Conservation (phyloP, 2,888 invertebrate species). For the Nomada hirtipes region DNA sequence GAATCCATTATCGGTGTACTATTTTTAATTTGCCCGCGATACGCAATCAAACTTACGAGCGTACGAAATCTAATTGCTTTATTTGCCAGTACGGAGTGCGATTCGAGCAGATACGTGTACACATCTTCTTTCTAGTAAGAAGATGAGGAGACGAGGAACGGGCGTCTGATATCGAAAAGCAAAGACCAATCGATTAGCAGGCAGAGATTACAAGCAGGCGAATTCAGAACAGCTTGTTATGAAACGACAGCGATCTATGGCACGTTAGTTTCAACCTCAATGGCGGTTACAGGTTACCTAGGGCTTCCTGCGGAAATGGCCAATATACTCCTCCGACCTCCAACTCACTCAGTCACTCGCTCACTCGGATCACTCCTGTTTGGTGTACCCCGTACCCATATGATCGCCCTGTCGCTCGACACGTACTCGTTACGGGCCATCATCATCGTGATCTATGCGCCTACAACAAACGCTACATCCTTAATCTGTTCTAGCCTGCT, state of each 20-base stretch:
- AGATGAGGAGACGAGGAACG: no score
- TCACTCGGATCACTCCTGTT: conserved; percentile 71
- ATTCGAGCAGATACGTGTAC: no score
- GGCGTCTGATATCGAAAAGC: background rate
- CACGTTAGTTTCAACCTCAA: conserved; percentile 81
- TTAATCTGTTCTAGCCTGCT: conserved; percentile 72
- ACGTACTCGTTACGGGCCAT: conserved; percentile 78
- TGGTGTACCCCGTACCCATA: conserved; percentile 76
- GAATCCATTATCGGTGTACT: no score
- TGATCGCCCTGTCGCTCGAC: conserved; percentile 77
- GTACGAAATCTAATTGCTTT: no score
- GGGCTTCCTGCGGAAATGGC: conserved; percentile 83
- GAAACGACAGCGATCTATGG: conserved; percentile 78
- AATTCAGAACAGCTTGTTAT: conserved; percentile 73
- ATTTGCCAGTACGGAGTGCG: no score
- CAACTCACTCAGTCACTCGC: conserved; percentile 77
- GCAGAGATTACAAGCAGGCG: conserved; percentile 35
- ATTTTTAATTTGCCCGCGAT: no score
- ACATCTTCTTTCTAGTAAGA: no score
- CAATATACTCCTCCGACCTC: conserved; percentile 82
- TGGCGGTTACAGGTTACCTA: conserved; percentile 82
- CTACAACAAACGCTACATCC: conserved; percentile 79
- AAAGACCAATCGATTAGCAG: conserved; percentile 51
- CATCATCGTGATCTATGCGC: conserved; percentile 79
- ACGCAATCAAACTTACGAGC: no score